These are phyloP conservation scores for Dermatemys mawii DNA, from an alignment of 2,113 vertebrate species.

Conservation along the genomic window DNA sequence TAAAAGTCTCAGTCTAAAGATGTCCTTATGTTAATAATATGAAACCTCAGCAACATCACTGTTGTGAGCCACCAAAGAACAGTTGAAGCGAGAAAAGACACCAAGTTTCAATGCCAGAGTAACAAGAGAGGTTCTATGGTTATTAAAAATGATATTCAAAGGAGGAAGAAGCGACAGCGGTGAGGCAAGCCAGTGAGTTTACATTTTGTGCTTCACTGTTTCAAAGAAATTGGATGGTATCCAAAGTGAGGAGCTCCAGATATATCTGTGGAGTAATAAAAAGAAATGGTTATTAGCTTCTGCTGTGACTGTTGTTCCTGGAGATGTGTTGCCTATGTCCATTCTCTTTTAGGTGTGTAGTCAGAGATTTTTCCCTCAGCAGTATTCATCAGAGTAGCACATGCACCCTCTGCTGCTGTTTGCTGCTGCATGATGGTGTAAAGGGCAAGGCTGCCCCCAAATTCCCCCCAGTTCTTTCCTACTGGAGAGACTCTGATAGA, in stretches of 20 bases:
- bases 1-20: background rate
- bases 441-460: too few species aligned
- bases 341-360: too few species aligned
- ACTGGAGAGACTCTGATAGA: too few species aligned
- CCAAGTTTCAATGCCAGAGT: background rate
- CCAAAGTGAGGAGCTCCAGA: conserved; percentile 43
- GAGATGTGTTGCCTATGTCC: too few species aligned
- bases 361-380: too few species aligned
- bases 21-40: background rate
- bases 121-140: background rate
- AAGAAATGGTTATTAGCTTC: conserved; percentile 44
- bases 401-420: too few species aligned
- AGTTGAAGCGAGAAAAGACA: background rate
- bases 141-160: background rate
- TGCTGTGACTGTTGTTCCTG: conserved; percentile 1
- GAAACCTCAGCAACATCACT: background rate
- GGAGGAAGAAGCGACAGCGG: background rate
- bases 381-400: too few species aligned
- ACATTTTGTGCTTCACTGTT: conserved; percentile 37
- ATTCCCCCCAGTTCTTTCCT: too few species aligned
- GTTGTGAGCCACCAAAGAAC: background rate
- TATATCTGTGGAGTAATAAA: conserved; percentile 34
- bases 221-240: conserved; percentile 43
- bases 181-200: conserved; percentile 24
- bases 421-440: too few species aligned